phyloP scores from a whole-genome alignment of 1,140 invertebrate species.

The Ceratina australensis region DNA sequence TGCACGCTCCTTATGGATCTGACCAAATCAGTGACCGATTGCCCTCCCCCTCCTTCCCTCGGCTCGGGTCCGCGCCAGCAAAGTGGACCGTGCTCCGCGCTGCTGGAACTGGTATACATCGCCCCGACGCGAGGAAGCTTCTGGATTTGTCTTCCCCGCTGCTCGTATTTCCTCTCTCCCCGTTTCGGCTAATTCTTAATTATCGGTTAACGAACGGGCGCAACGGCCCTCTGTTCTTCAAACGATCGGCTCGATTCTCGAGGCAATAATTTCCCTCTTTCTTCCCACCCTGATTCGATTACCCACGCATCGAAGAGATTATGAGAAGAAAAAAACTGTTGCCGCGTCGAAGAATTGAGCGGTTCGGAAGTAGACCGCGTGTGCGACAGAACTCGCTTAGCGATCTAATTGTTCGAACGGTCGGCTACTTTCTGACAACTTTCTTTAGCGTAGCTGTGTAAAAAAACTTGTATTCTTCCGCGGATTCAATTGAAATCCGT shows the following conservation, averaged over 20 bases:
- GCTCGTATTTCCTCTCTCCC: constrained; percentile 2
- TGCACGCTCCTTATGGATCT: constrained; percentile 75
- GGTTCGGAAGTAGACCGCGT: too few species aligned
- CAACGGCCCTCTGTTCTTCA: not conserved
- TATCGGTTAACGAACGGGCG: constrained; percentile 8
- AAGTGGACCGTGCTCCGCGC: constrained; percentile 52
- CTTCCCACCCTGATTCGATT: too few species aligned
- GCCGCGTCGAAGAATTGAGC: too few species aligned
- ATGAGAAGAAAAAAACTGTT: too few species aligned
- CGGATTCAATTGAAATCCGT: constrained; percentile 37
- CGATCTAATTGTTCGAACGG: too few species aligned
- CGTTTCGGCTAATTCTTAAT: constrained; percentile 30
- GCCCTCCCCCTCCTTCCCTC: constrained; percentile 48
- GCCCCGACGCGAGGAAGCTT: constrained; percentile 39
- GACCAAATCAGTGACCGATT: constrained; percentile 77
- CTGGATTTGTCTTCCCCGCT: constrained; percentile 7
- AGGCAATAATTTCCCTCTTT: not conserved
- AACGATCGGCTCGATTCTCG: not conserved
- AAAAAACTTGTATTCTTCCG: constrained; percentile 9
- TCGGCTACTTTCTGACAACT: constrained; percentile 10
- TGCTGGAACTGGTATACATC: constrained; percentile 37
- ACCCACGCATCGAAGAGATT: too few species aligned
- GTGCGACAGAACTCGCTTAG: too few species aligned
- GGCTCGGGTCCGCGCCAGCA: constrained; percentile 12
- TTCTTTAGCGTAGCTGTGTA: not conserved